A percentile compares a stretch with the other conserved stretches of the same genome.
phyloP scores from a whole-genome alignment of 2,113 vertebrate species.

The Hydrolagus affinis region DNA sequence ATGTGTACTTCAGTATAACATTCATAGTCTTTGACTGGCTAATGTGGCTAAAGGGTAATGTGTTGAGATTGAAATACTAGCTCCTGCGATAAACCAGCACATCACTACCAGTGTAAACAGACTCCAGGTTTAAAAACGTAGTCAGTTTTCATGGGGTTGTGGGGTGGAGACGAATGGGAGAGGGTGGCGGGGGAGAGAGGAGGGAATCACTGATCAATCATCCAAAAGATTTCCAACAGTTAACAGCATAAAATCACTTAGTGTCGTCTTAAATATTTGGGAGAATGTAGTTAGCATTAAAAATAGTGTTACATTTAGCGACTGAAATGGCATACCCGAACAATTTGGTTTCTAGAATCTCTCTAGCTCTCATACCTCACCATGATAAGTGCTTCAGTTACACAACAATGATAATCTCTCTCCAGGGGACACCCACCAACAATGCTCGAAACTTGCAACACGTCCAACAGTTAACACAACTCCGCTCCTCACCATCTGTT shows the following conservation, averaged over 20 bases:
- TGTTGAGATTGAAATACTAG: slow-evolving; percentile 14
- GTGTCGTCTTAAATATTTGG: slow-evolving; percentile 10
- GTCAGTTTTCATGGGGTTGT: slow-evolving; percentile 23
- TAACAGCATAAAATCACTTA: slow-evolving; percentile 1
- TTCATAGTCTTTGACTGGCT: not conserved
- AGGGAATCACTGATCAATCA: not conserved
- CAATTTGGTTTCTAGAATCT: slow-evolving; percentile 11
- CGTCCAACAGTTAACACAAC: no score
- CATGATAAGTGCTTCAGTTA: not conserved
- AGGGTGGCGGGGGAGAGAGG: no score
- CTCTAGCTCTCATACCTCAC: not conserved
- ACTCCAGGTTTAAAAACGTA: slow-evolving; percentile 11
- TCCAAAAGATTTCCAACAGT: not conserved
- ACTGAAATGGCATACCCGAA: not conserved
- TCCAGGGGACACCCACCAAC: not conserved
- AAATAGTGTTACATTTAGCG: not conserved
- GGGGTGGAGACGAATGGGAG: not conserved
- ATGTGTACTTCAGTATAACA: not conserved
- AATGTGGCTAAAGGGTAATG: not conserved
- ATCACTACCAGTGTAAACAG: slow-evolving; percentile 20
- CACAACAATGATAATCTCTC: not conserved
- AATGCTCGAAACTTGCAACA: no score
- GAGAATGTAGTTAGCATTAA: not conserved
- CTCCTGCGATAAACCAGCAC: not conserved
- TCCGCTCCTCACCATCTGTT: no score